A percentile compares a stretch with the other conserved stretches of the same genome.
Evolutionary conservation across 1,140 invertebrate species (phyloP).

Genomic region (Drosophila insularis): DNA sequence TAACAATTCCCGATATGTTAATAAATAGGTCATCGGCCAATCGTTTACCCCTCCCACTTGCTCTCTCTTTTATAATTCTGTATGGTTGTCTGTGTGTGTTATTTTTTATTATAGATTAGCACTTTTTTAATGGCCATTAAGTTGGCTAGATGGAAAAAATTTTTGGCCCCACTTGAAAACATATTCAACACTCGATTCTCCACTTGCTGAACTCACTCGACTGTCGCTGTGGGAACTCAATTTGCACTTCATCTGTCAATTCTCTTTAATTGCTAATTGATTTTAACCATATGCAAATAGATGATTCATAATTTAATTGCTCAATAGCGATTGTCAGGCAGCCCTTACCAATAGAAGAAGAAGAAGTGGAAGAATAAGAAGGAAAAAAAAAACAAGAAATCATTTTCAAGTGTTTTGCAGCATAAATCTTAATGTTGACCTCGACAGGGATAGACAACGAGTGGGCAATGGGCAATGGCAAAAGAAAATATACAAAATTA

Average conservation of each 20-base stretch:
- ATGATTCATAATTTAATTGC: slow-evolving; percentile 75
- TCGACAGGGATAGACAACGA: neutral
- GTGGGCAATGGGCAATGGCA: neutral
- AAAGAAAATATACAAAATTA: slow-evolving; percentile 18
- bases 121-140: slow-evolving; percentile 71
- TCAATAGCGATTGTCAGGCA: slow-evolving; percentile 54
- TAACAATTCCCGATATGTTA: neutral
- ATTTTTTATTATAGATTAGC: slow-evolving; percentile 46
- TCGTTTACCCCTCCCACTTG: neutral
- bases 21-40: neutral
- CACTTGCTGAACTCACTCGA: neutral
- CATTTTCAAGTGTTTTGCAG: slow-evolving; percentile 45
- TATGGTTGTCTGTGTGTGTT: slow-evolving; percentile 28
- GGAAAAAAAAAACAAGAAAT: neutral
- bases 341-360: neutral
- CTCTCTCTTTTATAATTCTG: neutral
- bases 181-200: slow-evolving; percentile 22
- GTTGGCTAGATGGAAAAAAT: slow-evolving; percentile 48
- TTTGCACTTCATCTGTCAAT: slow-evolving; percentile 65
- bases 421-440: slow-evolving; percentile 36
- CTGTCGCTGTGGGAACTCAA: slow-evolving; percentile 48
- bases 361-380: too few species aligned
- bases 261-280: slow-evolving; percentile 69
- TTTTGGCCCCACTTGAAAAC: slow-evolving; percentile 21
- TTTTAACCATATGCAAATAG: slow-evolving; percentile 70